A percentile compares a stretch with the other conserved stretches of the same genome.
phyloP scores from a whole-genome alignment of 1,140 invertebrate genomes.

The Leptoteleia sp. region DNA sequence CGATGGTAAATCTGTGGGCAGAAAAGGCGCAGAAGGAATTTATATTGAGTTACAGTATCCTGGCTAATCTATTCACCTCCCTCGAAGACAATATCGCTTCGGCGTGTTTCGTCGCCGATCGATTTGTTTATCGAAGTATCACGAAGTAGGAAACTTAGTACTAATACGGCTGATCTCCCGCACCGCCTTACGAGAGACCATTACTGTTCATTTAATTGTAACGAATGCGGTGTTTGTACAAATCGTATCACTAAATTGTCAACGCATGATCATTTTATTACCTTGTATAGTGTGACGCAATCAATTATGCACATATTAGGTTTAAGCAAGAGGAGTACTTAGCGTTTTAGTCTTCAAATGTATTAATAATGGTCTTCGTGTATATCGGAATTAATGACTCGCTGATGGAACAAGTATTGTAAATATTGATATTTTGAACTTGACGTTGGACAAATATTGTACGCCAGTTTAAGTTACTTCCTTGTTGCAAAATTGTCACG shows the following conservation, averaged over 20 bases:
- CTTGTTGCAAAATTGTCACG: too few relatives aligned
- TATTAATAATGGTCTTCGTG: too few relatives aligned
- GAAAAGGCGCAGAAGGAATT: conserved; percentile 15
- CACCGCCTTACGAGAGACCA: conserved; percentile 46
- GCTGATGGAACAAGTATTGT: too few relatives aligned
- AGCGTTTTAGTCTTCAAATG: too few relatives aligned
- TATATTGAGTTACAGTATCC: conserved; percentile 19
- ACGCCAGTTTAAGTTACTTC: too few relatives aligned
- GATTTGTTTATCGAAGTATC: conserved; percentile 39
- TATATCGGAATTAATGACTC: too few relatives aligned
- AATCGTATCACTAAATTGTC: conserved; percentile 12
- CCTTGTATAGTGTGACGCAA: background rate
- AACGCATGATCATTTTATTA: conserved; percentile 22
- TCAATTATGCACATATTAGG: conserved; percentile 5
- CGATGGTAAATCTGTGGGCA: background rate
- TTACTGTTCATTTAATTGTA: conserved; percentile 43
- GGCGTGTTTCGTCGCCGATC: conserved; percentile 4
- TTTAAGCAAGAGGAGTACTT: conserved; percentile 38
- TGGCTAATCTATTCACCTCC: conserved; percentile 23
- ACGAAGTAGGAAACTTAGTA: conserved; percentile 39
- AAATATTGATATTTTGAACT: too few relatives aligned
- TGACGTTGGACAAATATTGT: too few relatives aligned
- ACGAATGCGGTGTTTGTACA: conserved; percentile 11
- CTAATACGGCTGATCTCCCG: conserved; percentile 47
- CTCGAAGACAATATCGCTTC: conserved; percentile 5